phyloP scores from a whole-genome alignment of 2,888 invertebrate species.

The Agrilus mali region DNA sequence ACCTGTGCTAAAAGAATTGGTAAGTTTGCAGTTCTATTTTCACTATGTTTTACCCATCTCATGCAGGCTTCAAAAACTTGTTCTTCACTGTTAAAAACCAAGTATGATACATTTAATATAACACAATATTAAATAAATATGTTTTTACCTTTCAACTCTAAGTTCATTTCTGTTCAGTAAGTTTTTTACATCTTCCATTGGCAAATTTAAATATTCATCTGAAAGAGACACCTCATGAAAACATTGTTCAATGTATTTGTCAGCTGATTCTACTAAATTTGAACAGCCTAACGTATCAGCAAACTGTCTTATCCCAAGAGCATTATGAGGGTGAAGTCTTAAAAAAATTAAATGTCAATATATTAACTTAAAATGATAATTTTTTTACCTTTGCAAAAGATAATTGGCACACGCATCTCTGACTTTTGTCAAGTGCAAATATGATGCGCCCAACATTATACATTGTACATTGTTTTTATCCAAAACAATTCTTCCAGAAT shows the following conservation, averaged over 20 bases:
- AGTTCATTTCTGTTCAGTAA: conserved; percentile 65
- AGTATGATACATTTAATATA: conserved; percentile 1
- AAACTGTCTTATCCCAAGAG: conserved; percentile 65
- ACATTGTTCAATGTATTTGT: conserved; percentile 67
- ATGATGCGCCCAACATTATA: conserved; percentile 74
- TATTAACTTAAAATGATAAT: background rate
- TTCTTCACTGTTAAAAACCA: conserved; percentile 46
- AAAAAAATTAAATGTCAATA: conserved; percentile 11
- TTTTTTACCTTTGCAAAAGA: conserved; percentile 50
- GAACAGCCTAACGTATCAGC: conserved; percentile 66
- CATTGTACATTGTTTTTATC: conserved; percentile 72
- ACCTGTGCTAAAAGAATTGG: conserved; percentile 63
- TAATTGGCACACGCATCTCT: conserved; percentile 75
- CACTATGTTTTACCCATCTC: conserved; percentile 63
- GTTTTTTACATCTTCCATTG: conserved; percentile 49
- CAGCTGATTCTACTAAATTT: conserved; percentile 57
- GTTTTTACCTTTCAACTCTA: conserved; percentile 44
- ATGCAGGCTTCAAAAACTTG: conserved; percentile 76
- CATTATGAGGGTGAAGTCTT: conserved; percentile 68
- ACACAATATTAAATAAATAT: background rate
- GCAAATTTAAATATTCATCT: conserved; percentile 60
- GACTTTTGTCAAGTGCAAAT: conserved; percentile 65
- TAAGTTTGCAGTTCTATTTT: conserved; percentile 43
- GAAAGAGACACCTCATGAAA: conserved; percentile 64
- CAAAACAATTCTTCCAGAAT: conserved; percentile 65